Evolutionary conservation across 1,140 invertebrate species (phyloP).

Genomic region (Orchestia grillus): DNA sequence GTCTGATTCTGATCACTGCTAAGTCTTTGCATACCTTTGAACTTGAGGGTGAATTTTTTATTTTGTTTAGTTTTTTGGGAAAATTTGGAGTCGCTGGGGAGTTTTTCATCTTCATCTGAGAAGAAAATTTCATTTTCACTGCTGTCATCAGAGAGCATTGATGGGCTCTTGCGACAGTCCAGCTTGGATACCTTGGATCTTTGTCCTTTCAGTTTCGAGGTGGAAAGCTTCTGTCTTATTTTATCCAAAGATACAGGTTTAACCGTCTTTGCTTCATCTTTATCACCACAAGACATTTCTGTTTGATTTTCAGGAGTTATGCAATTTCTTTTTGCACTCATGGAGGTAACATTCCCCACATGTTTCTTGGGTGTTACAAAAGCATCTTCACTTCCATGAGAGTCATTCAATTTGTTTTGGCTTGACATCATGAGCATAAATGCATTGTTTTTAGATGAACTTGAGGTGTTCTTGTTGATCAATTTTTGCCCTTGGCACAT

Average conservation of each 20-base stretch:
- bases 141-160: background rate
- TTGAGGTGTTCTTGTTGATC: background rate
- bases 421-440: background rate
- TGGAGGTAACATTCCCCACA: background rate
- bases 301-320: background rate
- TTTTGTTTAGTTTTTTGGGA: background rate
- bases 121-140: background rate
- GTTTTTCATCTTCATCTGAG: background rate
- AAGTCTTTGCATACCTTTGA: background rate
- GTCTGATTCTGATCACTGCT: background rate
- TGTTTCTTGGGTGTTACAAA: background rate
- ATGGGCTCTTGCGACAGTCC: background rate
- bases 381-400: background rate
- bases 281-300: background rate
- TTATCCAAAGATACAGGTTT: background rate
- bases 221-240: background rate
- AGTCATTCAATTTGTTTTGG: background rate
- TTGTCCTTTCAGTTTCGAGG: background rate
- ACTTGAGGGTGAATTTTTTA: conserved; percentile 6
- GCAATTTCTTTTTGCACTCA: background rate
- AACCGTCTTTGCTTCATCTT: background rate
- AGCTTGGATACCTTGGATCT: background rate
- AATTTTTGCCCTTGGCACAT: background rate
- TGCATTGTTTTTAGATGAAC: background rate
- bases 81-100: background rate